Percentiles rank a stretch among this genome's conserved stretches.
phyloP scores from a whole-genome alignment of 1,140 invertebrate genomes.

The Drosophila tani region DNA sequence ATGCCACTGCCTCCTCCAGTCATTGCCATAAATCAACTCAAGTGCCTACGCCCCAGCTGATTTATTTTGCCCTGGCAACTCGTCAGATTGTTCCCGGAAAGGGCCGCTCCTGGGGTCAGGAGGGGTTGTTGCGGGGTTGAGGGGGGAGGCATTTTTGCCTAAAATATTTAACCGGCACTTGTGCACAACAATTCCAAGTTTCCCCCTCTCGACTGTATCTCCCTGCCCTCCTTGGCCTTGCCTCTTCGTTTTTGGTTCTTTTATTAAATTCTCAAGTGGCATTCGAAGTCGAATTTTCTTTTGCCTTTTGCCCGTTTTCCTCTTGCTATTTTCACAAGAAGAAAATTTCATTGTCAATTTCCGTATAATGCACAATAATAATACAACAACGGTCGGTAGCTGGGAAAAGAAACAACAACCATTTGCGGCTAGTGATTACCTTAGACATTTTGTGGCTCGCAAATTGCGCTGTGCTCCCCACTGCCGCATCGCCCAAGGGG shows the following conservation, averaged over 20 bases:
- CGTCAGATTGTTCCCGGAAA: conserved; percentile 23
- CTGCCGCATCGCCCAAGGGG: conserved; percentile 64
- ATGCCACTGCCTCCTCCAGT: conserved; percentile 29
- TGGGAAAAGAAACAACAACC: conserved; percentile 62
- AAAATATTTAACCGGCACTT: conserved; percentile 82
- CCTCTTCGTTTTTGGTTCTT: conserved; percentile 46
- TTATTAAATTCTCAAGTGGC: conserved; percentile 81
- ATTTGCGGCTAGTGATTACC: conserved; percentile 81
- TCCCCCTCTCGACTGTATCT: conserved; percentile 32
- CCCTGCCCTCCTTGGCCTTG: conserved; percentile 2
- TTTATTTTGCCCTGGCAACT: conserved; percentile 72
- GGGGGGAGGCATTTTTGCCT: conserved; percentile 63
- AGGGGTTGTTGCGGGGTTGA: conserved; percentile 9
- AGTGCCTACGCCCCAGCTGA: conserved; percentile 82
- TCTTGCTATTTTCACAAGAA: conserved; percentile 66
- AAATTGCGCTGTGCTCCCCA: conserved; percentile 65
- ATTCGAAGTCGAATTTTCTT: conserved; percentile 70
- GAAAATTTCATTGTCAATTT: conserved; percentile 80
- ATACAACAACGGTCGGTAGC: conserved; percentile 45
- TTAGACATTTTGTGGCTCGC: conserved; percentile 79
- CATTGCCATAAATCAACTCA: conserved; percentile 78
- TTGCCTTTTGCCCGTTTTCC: conserved; percentile 32
- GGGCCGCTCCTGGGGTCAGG: not conserved
- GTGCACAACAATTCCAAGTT: conserved; percentile 75
- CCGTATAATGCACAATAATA: conserved; percentile 81